These are phyloP conservation scores for Bos indicus DNA, from an alignment of 2,113 vertebrate species.

Conservation along the genomic window DNA sequence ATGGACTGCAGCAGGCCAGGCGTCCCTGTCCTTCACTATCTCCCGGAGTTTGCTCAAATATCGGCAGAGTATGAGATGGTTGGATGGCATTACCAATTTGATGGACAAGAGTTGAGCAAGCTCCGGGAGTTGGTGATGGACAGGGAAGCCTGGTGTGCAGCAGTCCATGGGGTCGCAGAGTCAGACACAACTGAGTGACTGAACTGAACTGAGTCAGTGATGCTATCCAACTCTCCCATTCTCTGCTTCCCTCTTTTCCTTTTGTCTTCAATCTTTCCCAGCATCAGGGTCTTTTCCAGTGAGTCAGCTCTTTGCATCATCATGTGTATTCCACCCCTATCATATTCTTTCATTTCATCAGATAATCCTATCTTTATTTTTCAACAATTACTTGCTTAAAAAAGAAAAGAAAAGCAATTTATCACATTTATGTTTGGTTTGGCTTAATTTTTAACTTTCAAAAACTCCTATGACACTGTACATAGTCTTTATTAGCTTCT, in stretches of 20 bases:
- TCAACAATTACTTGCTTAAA: not conserved
- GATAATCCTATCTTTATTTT: not conserved
- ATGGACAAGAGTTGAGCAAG: not conserved
- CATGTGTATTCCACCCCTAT: not conserved
- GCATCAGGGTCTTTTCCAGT: not conserved
- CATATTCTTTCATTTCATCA: not conserved
- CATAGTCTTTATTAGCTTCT: not conserved
- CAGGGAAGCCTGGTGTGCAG: not conserved
- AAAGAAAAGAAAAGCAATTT: not conserved
- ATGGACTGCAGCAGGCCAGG: not conserved
- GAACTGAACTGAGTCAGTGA: not conserved
- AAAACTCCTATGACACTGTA: not conserved
- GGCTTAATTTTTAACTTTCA: not conserved
- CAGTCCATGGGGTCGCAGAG: not conserved
- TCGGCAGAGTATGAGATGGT: not conserved
- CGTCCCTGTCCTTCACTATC: not conserved
- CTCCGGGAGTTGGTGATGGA: not conserved
- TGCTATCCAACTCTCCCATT: not conserved
- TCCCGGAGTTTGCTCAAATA: not conserved
- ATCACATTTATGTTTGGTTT: not conserved
- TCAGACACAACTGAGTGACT: rapidly evolving
- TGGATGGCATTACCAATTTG: not conserved
- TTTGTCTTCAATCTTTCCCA: not conserved
- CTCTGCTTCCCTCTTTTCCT: not conserved
- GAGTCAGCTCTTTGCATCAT: not conserved